Percentiles rank a stretch among this genome's conserved stretches.
Evolutionary conservation across 1,140 invertebrate species (phyloP).

Genomic region (Glossosoma conforme): DNA sequence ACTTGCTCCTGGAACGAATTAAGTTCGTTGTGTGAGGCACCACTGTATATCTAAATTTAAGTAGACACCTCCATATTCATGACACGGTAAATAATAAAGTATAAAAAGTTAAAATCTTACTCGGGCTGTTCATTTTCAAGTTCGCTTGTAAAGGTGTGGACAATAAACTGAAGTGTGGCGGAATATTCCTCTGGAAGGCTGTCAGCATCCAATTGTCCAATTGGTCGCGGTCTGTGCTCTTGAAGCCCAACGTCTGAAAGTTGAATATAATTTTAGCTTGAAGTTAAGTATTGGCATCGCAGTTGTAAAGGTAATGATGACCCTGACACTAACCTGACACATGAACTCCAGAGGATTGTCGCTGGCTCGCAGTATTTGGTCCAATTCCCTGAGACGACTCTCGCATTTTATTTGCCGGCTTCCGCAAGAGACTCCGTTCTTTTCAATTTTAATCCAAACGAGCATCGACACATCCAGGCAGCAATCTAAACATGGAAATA

Average conservation of each 20-base stretch:
- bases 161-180: constrained; percentile 72
- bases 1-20: too few relatives aligned
- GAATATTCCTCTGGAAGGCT: constrained; percentile 75
- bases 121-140: constrained; percentile 43
- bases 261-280: too few relatives aligned
- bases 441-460: constrained; percentile 70
- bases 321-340: constrained; percentile 71
- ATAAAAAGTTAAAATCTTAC: constrained; percentile 35
- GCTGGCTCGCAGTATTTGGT: constrained; percentile 69
- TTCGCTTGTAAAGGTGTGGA: constrained; percentile 51
- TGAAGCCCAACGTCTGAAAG: constrained; percentile 71
- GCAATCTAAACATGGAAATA: constrained; percentile 47
- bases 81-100: too few relatives aligned
- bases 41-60: too few relatives aligned
- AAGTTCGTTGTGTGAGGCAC: too few relatives aligned
- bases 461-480: constrained; percentile 78
- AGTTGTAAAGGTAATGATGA: too few relatives aligned
- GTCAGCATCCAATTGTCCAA: constrained; percentile 76
- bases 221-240: constrained; percentile 67
- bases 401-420: constrained; percentile 79
- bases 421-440: constrained; percentile 72
- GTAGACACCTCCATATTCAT: too few relatives aligned
- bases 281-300: not conserved
- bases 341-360: constrained; percentile 81
- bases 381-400: constrained; percentile 73